Base-by-base conservation (phyloP, 2,113 vertebrate species). In the Morone chrysops region DNA sequence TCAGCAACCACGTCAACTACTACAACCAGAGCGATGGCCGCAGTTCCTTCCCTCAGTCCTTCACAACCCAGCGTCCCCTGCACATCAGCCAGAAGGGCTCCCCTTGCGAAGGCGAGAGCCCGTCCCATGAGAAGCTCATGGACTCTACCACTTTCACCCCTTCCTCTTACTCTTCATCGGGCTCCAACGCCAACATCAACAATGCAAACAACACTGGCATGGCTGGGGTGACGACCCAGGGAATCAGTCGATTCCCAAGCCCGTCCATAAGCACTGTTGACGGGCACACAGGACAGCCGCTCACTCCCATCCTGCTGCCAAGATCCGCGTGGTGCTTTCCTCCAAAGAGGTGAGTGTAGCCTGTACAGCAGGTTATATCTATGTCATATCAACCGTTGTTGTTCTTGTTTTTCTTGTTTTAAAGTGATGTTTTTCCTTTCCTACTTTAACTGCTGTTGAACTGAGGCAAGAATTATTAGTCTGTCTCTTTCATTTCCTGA, bases 141-240 rank as follows among this genome's bases (percentile, higher is more conserved):
- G 98, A 99, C 94, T 99, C 98, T 20, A 97, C 97, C 87, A 99
- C 97, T 17, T 99, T 99, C 94, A 98, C 98, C n/a, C 98, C 97
- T 81, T 99, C 97, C 93, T 98, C 97, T 82, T 99, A 99, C 91
- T 99, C 98, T 1, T 99, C 97, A 65, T 97, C 97, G 2, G 97
- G 97, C 81, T 99, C 98, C 89, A 99, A 99, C 2, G 98, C 98
- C 94, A 99, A 99, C 95, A 97, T 99, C 92, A 99, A 99, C 95
- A 99, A 99, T 0, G 98, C 98, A 94, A 99, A 99, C 95, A 99
- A 99, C 94, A 99, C 98, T 0, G 96, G 96, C 90, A 94, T 99
- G 87, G 96, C 74, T 0, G 91, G 89, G 17, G 91, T 91, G 43
- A 14, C 60, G 1, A 56, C 84, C 48, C 90, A 87, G 83, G 91